phyloP scores from a whole-genome alignment of 2,888 invertebrate species.

The Encarsia formosa region DNA sequence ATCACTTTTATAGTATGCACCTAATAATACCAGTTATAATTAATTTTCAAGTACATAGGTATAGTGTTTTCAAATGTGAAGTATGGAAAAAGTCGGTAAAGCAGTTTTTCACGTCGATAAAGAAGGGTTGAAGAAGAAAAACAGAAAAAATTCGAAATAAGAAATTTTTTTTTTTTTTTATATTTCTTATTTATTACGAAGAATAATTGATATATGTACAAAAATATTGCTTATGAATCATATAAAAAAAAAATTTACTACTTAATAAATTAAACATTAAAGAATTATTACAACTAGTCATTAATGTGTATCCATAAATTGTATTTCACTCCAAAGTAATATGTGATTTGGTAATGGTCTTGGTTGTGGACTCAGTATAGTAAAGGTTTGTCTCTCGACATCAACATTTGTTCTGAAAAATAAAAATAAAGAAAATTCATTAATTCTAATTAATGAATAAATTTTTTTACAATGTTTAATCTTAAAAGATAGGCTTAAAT shows the following conservation, averaged over 20 bases:
- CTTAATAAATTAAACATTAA: too few relatives aligned
- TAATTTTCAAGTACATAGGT: too few relatives aligned
- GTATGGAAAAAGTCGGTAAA: too few relatives aligned
- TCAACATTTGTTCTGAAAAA: conserved; percentile 82
- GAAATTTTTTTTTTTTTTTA: neutral
- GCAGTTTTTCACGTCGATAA: too few relatives aligned
- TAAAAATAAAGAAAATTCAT: conserved; percentile 8
- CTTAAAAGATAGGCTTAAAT: too few relatives aligned
- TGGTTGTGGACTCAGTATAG: conserved; percentile 89
- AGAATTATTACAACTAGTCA: too few relatives aligned
- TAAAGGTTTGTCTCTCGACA: conserved; percentile 79
- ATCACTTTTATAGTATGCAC: too few relatives aligned
- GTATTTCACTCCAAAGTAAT: conserved; percentile 82
- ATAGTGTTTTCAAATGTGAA: too few relatives aligned
- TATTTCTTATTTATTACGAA: neutral
- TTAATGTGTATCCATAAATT: conserved; percentile 91
- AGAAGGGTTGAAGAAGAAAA: neutral
- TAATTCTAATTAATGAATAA: too few relatives aligned
- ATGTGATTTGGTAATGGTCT: conserved; percentile 86
- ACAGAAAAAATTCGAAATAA: neutral
- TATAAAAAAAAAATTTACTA: neutral
- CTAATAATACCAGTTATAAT: too few relatives aligned
- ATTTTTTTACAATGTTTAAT: too few relatives aligned
- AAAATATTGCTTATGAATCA: neutral
- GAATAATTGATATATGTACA: neutral